phyloP scores from a whole-genome alignment of 2,888 invertebrate species.

The Ellobium chinense region DNA sequence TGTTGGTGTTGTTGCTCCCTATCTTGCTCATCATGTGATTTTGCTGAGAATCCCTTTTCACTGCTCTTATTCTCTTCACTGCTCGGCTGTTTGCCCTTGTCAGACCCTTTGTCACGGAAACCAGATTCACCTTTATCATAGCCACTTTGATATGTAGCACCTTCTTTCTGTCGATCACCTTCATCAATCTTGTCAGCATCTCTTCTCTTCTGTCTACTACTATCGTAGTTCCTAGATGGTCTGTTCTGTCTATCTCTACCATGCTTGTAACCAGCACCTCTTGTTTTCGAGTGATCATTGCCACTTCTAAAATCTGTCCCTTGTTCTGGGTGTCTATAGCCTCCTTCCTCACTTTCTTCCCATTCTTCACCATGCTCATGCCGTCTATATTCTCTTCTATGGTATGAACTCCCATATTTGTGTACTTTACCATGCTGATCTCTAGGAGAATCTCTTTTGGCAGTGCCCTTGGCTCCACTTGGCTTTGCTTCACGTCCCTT shows the following conservation, averaged over 20 bases:
- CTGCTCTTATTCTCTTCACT: background rate
- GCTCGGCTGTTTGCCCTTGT: slow-evolving; percentile 13
- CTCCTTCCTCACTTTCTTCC: background rate
- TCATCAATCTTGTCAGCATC: background rate
- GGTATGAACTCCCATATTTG: no score
- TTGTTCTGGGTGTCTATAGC: background rate
- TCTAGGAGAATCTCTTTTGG: no score
- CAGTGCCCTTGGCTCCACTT: no score
- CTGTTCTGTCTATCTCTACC: background rate
- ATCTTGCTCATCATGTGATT: background rate
- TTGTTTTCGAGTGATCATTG: background rate
- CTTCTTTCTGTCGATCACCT: background rate
- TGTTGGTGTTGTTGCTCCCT: background rate
- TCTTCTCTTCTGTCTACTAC: background rate
- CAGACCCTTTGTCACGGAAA: background rate
- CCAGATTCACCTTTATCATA: background rate
- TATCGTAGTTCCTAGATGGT: background rate
- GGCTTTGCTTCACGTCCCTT: no score
- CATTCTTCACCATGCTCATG: background rate
- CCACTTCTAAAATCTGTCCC: background rate
- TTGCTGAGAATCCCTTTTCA: background rate
- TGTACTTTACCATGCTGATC: no score
- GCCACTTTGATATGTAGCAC: background rate
- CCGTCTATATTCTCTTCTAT: no score
- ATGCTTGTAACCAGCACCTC: background rate